Evolutionary conservation across 2,888 invertebrate genomes (phyloP).

Genomic region (Tachina lurida): DNA sequence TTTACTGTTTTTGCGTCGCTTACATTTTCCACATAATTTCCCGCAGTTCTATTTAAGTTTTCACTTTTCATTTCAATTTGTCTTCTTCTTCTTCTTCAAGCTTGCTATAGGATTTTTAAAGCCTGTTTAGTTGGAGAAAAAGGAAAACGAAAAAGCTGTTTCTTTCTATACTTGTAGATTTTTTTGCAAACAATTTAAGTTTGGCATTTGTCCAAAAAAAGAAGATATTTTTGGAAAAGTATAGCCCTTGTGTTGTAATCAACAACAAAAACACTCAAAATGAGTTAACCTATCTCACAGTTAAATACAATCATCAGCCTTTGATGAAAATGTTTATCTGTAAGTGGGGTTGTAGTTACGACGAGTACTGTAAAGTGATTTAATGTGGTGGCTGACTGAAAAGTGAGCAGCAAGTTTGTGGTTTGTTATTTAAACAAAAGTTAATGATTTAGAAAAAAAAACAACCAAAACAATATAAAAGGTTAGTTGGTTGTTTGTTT

Average conservation of each 20-base stretch:
- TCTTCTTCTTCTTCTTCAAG: background rate
- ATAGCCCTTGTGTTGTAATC: background rate
- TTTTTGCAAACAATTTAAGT: conserved; percentile 56
- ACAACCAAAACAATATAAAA: conserved; percentile 17
- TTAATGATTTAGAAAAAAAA: conserved; percentile 45
- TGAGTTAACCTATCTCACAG: conserved; percentile 26
- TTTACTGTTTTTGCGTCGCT: conserved; percentile 31
- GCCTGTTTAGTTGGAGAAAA: conserved; percentile 5
- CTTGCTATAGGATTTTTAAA: conserved; percentile 1
- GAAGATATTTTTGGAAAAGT: conserved; percentile 1
- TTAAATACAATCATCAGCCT: background rate
- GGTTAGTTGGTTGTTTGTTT: conserved; percentile 1
- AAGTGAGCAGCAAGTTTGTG: conserved; percentile 7
- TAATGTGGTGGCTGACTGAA: background rate
- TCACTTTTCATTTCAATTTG: conserved; percentile 8
- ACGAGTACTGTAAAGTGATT: conserved; percentile 1
- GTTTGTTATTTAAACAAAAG: conserved; percentile 26
- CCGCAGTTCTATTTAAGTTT: conserved; percentile 33
- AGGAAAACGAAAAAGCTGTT: conserved; percentile 7
- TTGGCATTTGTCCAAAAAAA: conserved; percentile 59
- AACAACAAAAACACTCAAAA: conserved; percentile 47
- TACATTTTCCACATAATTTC: conserved; percentile 63
- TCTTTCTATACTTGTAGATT: conserved; percentile 2
- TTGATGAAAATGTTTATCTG: background rate
- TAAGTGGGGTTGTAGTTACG: background rate